phyloP scores from a whole-genome alignment of 2,797 vertebrate species.

The Ambastaia sidthimunki region DNA sequence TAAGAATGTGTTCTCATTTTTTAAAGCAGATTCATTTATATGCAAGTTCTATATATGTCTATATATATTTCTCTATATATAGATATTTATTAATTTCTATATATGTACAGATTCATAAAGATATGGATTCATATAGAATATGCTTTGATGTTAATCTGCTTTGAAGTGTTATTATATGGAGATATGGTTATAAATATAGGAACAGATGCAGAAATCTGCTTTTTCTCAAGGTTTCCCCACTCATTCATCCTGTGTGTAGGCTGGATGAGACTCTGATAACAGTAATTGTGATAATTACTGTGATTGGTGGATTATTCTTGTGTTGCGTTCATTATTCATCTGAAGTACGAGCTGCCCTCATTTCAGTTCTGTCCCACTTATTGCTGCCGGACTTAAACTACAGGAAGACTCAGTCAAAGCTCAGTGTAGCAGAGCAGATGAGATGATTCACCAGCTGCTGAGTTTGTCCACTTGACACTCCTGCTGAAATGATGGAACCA shows the following conservation, averaged over 20 bases:
- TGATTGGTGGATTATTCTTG: slow-evolving; percentile 61
- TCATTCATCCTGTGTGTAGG: slow-evolving; percentile 16
- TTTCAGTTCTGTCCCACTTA: slow-evolving; percentile 28
- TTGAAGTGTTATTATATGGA: neutral
- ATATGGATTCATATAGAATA: neutral
- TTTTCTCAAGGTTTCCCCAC: neutral
- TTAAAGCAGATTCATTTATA: neutral
- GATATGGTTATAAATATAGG: no score
- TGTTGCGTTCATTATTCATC: slow-evolving; percentile 64
- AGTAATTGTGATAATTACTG: slow-evolving; percentile 69
- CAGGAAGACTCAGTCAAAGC: slow-evolving; percentile 54
- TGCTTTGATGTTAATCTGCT: neutral
- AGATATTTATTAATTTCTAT: no score
- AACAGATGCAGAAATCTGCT: neutral
- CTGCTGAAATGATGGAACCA: no score
- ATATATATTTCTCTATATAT: no score
- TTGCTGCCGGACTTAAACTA: slow-evolving; percentile 55
- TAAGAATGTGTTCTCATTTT: neutral
- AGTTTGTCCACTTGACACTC: no score
- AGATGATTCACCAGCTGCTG: no score
- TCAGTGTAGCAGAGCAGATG: slow-evolving; percentile 14
- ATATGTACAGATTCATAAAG: neutral
- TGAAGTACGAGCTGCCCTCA: slow-evolving; percentile 46
- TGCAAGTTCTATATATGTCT: neutral
- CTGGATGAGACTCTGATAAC: slow-evolving; percentile 57